Conservation (phyloP, 2,113 vertebrate genomes). For the Lontra canadensis region DNA sequence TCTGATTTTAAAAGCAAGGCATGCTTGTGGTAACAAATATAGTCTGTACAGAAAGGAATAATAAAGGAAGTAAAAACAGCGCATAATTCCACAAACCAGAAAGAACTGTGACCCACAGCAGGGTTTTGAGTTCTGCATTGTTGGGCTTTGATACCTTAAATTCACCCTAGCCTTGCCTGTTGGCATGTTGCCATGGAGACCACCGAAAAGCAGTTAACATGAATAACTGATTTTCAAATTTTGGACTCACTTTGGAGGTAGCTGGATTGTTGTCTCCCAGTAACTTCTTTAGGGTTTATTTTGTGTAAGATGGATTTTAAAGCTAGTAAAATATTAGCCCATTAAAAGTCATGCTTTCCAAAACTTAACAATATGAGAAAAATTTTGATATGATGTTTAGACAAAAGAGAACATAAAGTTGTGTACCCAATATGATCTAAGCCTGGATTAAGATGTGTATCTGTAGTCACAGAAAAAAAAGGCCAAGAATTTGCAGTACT, state of each 20-base stretch:
- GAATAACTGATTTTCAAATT: neutral
- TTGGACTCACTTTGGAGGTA: neutral
- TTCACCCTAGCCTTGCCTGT: neutral
- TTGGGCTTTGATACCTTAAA: neutral
- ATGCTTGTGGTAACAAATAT: neutral
- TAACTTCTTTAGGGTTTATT: neutral
- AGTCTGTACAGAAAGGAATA: neutral
- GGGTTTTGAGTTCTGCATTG: neutral
- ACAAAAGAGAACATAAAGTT: neutral
- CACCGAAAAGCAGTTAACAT: neutral
- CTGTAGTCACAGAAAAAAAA: neutral
- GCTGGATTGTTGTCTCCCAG: neutral
- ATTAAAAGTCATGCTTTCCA: neutral
- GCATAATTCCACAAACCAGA: neutral
- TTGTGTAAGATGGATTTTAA: neutral
- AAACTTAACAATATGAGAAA: neutral
- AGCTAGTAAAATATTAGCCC: neutral
- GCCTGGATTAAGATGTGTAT: neutral
- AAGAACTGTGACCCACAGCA: neutral
- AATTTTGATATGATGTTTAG: neutral
- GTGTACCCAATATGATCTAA: neutral
- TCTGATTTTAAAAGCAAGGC: conserved; percentile 29
- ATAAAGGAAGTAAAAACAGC: neutral
- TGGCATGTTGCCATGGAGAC: conserved; percentile 49
- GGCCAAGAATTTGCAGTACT: neutral